These are phyloP conservation scores for Pimephales promelas DNA, from an alignment of 2,113 vertebrate species.

Conservation along the genomic window DNA sequence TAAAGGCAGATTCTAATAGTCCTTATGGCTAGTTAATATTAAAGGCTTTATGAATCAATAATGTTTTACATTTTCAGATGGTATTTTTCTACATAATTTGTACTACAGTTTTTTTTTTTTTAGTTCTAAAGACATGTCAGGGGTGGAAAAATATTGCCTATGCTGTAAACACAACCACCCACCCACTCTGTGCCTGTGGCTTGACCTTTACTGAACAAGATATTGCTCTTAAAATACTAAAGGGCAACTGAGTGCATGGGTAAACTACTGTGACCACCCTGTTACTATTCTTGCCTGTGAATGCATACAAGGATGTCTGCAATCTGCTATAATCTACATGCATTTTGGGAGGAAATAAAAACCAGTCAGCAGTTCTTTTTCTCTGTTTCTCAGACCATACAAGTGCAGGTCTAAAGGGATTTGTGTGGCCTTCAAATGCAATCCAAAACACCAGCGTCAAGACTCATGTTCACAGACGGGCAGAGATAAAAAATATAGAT, in stretches of 20 bases:
- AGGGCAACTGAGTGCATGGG: conserved; percentile 12
- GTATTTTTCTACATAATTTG: not conserved
- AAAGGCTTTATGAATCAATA: not conserved
- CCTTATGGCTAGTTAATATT: too few species aligned
- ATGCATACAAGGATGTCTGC: not conserved
- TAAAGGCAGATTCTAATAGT: too few species aligned
- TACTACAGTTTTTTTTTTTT: not conserved
- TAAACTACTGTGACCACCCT: not conserved
- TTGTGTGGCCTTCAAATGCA: not conserved
- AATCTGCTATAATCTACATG: not conserved
- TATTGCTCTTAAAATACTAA: conserved; percentile 32
- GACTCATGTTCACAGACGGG: not conserved
- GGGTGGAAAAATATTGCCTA: not conserved
- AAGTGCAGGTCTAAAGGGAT: not conserved
- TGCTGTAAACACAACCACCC: not conserved
- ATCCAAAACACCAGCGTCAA: not conserved
- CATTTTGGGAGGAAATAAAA: not conserved
- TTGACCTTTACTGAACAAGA: conserved; percentile 17
- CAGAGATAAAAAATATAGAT: conserved; percentile 9
- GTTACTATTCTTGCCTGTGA: not conserved
- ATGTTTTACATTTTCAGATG: not conserved
- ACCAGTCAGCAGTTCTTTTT: not conserved
- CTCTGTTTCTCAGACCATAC: not conserved
- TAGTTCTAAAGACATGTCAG: not conserved
- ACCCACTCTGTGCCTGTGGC: not conserved